These are phyloP conservation scores for Cryptomyrus ogoouensis DNA, from an alignment of 2,113 vertebrate species.

Conservation along the genomic window DNA sequence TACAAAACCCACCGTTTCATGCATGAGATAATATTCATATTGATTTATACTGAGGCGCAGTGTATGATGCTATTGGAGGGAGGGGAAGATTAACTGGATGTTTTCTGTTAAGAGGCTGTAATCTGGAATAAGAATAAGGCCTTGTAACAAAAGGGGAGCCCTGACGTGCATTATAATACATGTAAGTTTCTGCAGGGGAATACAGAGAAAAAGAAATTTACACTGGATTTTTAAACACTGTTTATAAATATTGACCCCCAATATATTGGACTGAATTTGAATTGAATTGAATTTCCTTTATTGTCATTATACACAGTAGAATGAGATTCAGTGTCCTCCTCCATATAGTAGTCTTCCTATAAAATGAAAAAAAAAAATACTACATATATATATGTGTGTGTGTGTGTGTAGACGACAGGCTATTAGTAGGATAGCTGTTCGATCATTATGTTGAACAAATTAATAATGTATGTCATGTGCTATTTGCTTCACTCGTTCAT, in stretches of 20 bases:
- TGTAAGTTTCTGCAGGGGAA: not conserved
- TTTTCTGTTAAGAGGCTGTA: not conserved
- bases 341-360: not conserved
- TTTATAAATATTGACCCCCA: not conserved
- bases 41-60: not conserved
- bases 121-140: conserved; percentile 9
- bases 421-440: not conserved
- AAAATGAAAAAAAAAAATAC: no score
- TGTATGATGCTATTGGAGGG: not conserved
- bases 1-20: not conserved
- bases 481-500: not conserved
- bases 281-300: not conserved
- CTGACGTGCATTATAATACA: not conserved
- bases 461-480: not conserved
- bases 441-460: not conserved
- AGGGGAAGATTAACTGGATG: not conserved
- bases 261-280: not conserved
- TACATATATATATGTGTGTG: no score
- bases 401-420: not conserved
- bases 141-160: not conserved
- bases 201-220: not conserved
- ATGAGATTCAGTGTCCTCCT: not conserved
- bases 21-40: not conserved
- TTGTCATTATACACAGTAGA: not conserved
- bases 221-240: not conserved